These are phyloP conservation scores for Copsychus sechellarum DNA, from an alignment of 2,113 vertebrate genomes.

Conservation along the genomic window DNA sequence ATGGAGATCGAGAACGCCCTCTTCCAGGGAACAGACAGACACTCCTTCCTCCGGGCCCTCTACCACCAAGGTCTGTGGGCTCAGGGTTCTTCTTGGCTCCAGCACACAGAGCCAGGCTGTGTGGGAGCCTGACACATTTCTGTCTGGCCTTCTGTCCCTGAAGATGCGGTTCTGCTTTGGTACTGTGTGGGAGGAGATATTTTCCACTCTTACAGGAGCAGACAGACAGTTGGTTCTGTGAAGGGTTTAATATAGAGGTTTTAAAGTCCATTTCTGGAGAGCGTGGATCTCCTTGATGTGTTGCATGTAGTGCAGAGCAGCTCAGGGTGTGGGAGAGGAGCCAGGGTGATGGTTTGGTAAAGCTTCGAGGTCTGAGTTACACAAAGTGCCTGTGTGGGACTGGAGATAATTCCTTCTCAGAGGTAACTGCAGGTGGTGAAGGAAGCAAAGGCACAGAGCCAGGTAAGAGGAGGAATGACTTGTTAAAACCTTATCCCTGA, in stretches of 20 bases:
- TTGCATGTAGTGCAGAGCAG: background rate
- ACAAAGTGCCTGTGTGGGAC: background rate
- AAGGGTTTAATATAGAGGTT: background rate
- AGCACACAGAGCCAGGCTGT: background rate
- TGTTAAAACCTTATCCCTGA: background rate
- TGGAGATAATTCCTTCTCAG: background rate
- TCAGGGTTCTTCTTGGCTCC: background rate
- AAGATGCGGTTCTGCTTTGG: background rate
- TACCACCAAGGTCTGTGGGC: slow-evolving; percentile 85
- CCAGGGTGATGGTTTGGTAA: background rate
- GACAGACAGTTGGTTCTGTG: background rate
- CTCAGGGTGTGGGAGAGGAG: fast-evolving
- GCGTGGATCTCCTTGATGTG: background rate
- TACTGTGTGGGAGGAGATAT: background rate
- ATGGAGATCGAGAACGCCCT: slow-evolving; percentile 95
- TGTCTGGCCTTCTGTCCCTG: background rate
- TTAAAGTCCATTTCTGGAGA: background rate
- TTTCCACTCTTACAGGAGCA: background rate
- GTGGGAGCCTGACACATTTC: background rate
- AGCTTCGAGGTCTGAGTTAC: background rate
- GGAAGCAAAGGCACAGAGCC: background rate
- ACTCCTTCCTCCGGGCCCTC: slow-evolving; percentile 86
- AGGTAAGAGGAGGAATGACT: background rate
- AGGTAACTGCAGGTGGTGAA: background rate
- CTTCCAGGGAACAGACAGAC: slow-evolving; percentile 88